A percentile compares a stretch with the other conserved stretches of the same genome.
Evolutionary conservation across 2,113 vertebrate species (phyloP).

Genomic region (Vanacampus margaritifer): DNA sequence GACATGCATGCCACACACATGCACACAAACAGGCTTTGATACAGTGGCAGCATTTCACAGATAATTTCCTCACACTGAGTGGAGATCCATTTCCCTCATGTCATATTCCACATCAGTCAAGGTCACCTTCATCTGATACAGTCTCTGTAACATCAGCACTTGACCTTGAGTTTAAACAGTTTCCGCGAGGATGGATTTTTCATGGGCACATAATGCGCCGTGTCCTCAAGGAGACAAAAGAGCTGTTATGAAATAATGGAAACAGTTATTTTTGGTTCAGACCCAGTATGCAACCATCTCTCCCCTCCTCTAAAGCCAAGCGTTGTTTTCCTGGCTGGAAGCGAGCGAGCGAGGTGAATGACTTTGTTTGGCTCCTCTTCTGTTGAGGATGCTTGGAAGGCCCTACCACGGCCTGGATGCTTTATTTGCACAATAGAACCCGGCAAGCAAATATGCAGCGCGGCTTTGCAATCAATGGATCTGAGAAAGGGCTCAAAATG

Average conservation of each 20-base stretch:
- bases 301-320: slow-evolving; percentile 7
- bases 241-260: slow-evolving; percentile 60
- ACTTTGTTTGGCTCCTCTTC: slow-evolving; percentile 50
- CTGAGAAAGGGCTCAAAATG: slow-evolving; percentile 65
- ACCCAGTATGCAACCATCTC: slow-evolving; percentile 39
- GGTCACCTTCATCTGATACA: slow-evolving; percentile 66
- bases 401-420: slow-evolving; percentile 32
- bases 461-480: slow-evolving; percentile 67
- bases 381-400: slow-evolving; percentile 40
- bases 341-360: slow-evolving; percentile 52
- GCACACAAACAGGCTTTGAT: slow-evolving; percentile 52
- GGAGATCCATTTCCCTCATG: slow-evolving; percentile 67
- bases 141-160: slow-evolving; percentile 56
- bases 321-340: slow-evolving; percentile 35
- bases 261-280: slow-evolving; percentile 38
- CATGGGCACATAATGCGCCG: slow-evolving; percentile 57
- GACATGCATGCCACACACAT: slow-evolving; percentile 30
- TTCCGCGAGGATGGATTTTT: slow-evolving; percentile 64
- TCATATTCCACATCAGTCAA: slow-evolving; percentile 71
- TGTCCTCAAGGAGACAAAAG: slow-evolving; percentile 61
- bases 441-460: slow-evolving; percentile 58
- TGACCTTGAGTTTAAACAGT: slow-evolving; percentile 69
- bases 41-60: slow-evolving; percentile 69
- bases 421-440: slow-evolving; percentile 60
- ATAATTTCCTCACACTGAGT: slow-evolving; percentile 62